These are phyloP conservation scores for Phlogophora meticulosa DNA, from an alignment of 2,888 invertebrate species.

Conservation along the genomic window DNA sequence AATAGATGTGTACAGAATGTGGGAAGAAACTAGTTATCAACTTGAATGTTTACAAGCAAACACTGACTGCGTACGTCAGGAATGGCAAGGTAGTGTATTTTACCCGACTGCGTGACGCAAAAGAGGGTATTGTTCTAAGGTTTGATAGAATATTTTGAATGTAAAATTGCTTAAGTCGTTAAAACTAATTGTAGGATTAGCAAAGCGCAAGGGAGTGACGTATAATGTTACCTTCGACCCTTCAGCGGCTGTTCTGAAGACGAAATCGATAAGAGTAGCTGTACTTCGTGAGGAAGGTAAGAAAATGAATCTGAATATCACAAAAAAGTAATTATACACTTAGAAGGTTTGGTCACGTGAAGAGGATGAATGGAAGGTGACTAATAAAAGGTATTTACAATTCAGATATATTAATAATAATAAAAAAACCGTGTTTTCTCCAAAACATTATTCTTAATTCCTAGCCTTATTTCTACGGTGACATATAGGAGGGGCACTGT, in stretches of 20 bases:
- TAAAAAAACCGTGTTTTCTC: no score
- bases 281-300: constrained; percentile 98
- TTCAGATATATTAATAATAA: no score
- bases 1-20: constrained; percentile 94
- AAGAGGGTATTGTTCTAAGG: no score
- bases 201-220: constrained; percentile 93
- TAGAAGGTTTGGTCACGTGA: no score
- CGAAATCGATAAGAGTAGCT: constrained; percentile 93
- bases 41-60: constrained; percentile 97
- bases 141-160: not conserved
- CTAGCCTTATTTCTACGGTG: no score
- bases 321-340: not conserved
- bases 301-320: not conserved
- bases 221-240: constrained; percentile 94
- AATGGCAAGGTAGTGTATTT: constrained; percentile 93
- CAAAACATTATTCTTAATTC: no score
- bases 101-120: no score
- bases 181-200: constrained; percentile 85
- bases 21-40: constrained; percentile 99
- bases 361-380: no score
- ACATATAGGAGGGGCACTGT: no score
- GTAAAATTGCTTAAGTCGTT: not conserved
- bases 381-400: no score
- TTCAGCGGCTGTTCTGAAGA: constrained; percentile 87
- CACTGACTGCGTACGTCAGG: constrained; percentile 94